Evolutionary conservation across 2,113 vertebrate genomes (phyloP), one percentile per base, ranked within the genome.

Genomic region (Sigmodon hispidus): DNA sequence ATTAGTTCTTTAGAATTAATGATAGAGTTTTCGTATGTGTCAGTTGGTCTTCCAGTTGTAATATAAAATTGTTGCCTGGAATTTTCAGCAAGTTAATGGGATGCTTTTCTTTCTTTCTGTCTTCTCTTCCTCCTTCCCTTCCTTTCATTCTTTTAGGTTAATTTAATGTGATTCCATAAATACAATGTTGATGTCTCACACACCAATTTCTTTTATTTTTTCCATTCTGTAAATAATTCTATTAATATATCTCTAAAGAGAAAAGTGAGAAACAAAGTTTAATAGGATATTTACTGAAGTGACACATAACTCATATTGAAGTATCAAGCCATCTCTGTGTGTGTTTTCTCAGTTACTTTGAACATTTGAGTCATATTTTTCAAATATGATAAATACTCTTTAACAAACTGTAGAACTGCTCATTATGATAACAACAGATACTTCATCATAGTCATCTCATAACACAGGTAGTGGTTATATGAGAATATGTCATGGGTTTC

Each of bases 111-210:
- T 57, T 57, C 17, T 16, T 57, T 26, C 55, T 55, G 15, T 57
- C 55, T 16, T 57, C 5, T 16, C 15, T 57, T 17, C 55, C 15
- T 57, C 4, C 55, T 16, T 57, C 4, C 55, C 16, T 57, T 17
- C 55, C 16, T 57, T 65, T 5, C 29, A 1, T 15, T 1, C 11
- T 65, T 5, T 31, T 5, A 15, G 1, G 5, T 31, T 10, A 36
- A n/a, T 57, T 79, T 57, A 13, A n/a, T n/a, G 11, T 77, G 7
- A 77, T 22, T 80, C 9, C 9, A n/a, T 55, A n/a, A 57, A 13
- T 80, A 24, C 21, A 24, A n/a, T 57, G 36, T 57, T 5, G 34
- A n/a, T 22, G 10, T 80, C 34, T 57, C 21, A n/a, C 9, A n/a
- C 29, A 55, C 17, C 7, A 16, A 5, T n/a, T 79, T 11, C 13